Evolutionary conservation across 1,140 invertebrate genomes (phyloP).

Genomic region (Eulimnadia texana): DNA sequence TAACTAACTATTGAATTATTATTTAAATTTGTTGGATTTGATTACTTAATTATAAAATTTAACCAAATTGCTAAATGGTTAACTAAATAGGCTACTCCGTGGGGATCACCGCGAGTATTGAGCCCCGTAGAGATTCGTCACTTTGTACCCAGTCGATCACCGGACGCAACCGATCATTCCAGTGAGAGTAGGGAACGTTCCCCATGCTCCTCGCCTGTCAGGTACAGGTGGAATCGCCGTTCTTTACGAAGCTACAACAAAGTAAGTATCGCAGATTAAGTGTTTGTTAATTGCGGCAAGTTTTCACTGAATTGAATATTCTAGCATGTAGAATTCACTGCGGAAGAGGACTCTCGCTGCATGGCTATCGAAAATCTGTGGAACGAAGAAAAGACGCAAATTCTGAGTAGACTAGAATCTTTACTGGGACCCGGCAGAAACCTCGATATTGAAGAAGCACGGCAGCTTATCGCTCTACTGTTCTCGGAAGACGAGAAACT

Average conservation of each 20-base stretch:
- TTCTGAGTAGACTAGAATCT: not conserved
- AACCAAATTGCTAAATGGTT: no score
- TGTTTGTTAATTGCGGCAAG: not conserved
- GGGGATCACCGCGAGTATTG: conserved; percentile 37
- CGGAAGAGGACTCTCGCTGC: not conserved
- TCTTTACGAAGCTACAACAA: conserved; percentile 22
- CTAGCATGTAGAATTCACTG: not conserved
- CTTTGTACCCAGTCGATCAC: conserved; percentile 33
- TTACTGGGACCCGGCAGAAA: conserved; percentile 22
- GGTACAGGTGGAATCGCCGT: conserved; percentile 26
- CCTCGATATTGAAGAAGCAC: conserved; percentile 35
- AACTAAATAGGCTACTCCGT: conserved; percentile 37
- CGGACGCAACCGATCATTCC: conserved; percentile 32
- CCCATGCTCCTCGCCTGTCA: conserved; percentile 26
- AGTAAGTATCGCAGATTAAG: not conserved
- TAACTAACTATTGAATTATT: no score
- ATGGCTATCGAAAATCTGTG: not conserved
- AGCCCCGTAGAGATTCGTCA: conserved; percentile 37
- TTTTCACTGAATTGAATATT: not conserved
- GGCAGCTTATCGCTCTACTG: conserved; percentile 36
- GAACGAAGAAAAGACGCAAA: not conserved
- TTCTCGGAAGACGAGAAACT: conserved; percentile 34
- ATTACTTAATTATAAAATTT: no score
- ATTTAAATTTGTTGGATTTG: no score
- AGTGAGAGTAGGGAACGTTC: conserved; percentile 19